Conservation (phyloP, 2,113 vertebrate species). For the Willisornis vidua region DNA sequence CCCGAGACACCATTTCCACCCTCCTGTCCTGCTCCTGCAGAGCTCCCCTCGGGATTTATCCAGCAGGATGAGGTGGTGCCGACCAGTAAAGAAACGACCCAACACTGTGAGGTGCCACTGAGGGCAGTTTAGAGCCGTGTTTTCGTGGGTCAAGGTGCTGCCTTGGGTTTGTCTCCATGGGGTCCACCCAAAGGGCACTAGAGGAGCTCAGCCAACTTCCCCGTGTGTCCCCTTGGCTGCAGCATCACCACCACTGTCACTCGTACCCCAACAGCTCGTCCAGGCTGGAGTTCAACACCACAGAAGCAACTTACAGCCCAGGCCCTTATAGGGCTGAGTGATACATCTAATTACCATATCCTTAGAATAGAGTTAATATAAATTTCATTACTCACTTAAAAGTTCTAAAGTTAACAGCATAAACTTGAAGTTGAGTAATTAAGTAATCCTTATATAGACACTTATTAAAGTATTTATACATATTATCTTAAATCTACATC, state of each 20-base stretch:
- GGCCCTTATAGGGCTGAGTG: conserved; percentile 59
- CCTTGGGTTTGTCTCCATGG: accelerated
- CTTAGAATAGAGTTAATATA: conserved; percentile 80
- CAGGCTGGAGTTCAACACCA: not conserved
- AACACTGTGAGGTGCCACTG: accelerated
- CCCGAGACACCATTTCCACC: accelerated
- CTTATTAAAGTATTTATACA: conserved; percentile 90
- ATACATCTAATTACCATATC: conserved; percentile 78
- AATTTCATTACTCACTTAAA: conserved; percentile 85
- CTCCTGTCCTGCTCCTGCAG: accelerated
- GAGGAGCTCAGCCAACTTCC: not conserved
- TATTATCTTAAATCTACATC: conserved; percentile 92
- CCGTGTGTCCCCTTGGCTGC: not conserved
- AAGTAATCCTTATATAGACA: conserved; percentile 89
- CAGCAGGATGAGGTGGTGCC: accelerated
- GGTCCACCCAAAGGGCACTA: accelerated
- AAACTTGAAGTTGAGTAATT: conserved; percentile 88
- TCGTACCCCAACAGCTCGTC: accelerated
- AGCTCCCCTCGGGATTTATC: accelerated
- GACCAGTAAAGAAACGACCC: accelerated
- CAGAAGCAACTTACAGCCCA: conserved; percentile 28
- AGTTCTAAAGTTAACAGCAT: conserved; percentile 87
- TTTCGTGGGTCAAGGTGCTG: accelerated
- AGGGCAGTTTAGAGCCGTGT: accelerated
- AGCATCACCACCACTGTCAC: accelerated